phyloP scores from a whole-genome alignment of 2,113 vertebrate species.

The Hydropotes inermis region DNA sequence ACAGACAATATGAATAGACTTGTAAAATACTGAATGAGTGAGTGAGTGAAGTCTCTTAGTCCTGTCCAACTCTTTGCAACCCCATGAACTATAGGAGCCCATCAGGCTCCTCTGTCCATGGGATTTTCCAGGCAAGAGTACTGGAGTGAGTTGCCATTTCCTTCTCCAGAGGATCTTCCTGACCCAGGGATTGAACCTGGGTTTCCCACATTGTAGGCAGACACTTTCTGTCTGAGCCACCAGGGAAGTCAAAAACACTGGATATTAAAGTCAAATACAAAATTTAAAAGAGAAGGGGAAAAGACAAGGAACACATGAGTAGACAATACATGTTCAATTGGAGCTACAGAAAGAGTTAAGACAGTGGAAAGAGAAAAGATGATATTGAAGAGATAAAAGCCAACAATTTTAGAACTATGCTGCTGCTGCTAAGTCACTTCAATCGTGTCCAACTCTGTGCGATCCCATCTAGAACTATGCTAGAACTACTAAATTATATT shows the following conservation, averaged over 20 bases:
- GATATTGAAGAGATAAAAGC: not conserved
- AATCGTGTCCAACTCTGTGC: no score
- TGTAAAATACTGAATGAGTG: not conserved
- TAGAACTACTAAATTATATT: not conserved
- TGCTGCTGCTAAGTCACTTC: no score
- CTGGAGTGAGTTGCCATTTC: not conserved
- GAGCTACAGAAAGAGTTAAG: not conserved
- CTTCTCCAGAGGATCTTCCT: not conserved
- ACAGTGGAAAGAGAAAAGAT: not conserved
- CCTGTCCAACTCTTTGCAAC: fast-evolving
- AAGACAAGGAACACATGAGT: not conserved
- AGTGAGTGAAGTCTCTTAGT: not conserved
- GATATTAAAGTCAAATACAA: not conserved
- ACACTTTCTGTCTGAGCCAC: not conserved
- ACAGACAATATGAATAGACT: not conserved
- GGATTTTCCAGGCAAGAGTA: not conserved
- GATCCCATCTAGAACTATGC: not conserved
- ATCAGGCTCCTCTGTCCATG: not conserved
- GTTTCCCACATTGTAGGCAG: not conserved
- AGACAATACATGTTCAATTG: not conserved
- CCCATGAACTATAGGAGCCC: not conserved
- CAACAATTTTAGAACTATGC: not conserved
- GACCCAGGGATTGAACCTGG: not conserved
- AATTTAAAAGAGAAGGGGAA: not conserved
- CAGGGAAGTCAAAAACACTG: not conserved